A percentile compares a stretch with the other conserved stretches of the same genome.
Conservation (phyloP, 1,140 invertebrate genomes). For the Drosophila navojoa region DNA sequence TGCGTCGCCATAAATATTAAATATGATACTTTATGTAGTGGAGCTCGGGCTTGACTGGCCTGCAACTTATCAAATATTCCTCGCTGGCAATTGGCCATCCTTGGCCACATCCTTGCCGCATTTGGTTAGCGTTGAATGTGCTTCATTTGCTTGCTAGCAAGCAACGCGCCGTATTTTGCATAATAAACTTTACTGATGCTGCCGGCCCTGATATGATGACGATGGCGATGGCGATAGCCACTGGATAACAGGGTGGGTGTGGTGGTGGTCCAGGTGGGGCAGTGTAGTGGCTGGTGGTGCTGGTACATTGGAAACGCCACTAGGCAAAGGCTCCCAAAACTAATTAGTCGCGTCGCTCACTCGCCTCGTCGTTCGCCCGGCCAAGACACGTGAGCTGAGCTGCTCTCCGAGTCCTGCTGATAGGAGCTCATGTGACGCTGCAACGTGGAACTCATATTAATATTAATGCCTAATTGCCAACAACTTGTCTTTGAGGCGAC, state of each 20-base stretch:
- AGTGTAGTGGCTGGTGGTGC: neutral
- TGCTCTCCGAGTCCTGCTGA: constrained; percentile 9
- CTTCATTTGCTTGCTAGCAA: constrained; percentile 73
- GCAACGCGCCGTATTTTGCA: constrained; percentile 72
- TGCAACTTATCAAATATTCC: constrained; percentile 81
- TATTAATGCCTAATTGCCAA: constrained; percentile 72
- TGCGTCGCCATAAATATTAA: constrained; percentile 78
- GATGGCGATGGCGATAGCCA: constrained; percentile 15
- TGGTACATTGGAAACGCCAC: constrained; percentile 30
- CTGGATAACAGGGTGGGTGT: neutral
- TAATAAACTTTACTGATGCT: constrained; percentile 69
- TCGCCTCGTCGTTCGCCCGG: constrained; percentile 14
- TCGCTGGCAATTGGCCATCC: constrained; percentile 78
- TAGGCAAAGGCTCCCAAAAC: constrained; percentile 66
- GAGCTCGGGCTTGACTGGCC: constrained; percentile 31
- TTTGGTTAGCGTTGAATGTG: constrained; percentile 66
- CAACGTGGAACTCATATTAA: constrained; percentile 60
- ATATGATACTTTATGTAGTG: constrained; percentile 77
- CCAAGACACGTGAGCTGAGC: constrained; percentile 66
- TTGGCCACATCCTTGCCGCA: constrained; percentile 76
- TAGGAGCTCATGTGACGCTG: constrained; percentile 10
- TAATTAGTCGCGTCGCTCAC: constrained; percentile 63
- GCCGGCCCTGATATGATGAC: constrained; percentile 1
- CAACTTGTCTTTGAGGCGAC: constrained; percentile 44
- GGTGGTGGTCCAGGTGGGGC: neutral